Evolutionary conservation across 1,140 invertebrate species (phyloP).

Genomic region (Lysiphlebus fabarum): DNA sequence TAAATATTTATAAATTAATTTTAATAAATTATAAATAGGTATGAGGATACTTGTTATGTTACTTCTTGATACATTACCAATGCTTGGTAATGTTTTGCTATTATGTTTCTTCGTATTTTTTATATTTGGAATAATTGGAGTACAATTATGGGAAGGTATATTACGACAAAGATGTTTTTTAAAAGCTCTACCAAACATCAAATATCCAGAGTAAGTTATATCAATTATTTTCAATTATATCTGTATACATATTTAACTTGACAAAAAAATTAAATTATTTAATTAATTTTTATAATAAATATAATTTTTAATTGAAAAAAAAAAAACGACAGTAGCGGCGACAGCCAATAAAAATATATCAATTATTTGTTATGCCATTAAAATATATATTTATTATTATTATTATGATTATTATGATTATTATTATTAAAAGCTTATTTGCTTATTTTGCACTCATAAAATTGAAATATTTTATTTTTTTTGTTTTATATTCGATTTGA

Average conservation of each 20-base stretch:
- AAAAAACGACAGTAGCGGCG: slow-evolving; percentile 10
- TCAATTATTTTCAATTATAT: slow-evolving; percentile 7
- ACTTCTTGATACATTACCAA: slow-evolving; percentile 96
- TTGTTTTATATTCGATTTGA: no score
- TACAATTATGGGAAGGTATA: slow-evolving; percentile 98
- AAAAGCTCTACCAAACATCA: slow-evolving; percentile 63
- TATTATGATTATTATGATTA: no score
- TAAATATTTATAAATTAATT: no score
- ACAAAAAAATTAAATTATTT: slow-evolving; percentile 17
- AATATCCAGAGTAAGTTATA: slow-evolving; percentile 70
- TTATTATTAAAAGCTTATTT: no score
- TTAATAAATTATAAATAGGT: slow-evolving; percentile 61
- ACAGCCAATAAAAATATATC: not conserved
- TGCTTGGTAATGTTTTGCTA: slow-evolving; percentile 97
- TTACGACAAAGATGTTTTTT: slow-evolving; percentile 90
- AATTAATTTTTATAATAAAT: no score
- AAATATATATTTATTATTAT: no score
- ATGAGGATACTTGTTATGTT: slow-evolving; percentile 98
- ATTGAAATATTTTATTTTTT: no score
- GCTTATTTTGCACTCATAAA: no score
- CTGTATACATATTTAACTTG: slow-evolving; percentile 21
- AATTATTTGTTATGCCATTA: not conserved
- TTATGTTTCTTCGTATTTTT: slow-evolving; percentile 99
- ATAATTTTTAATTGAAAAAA: not conserved
- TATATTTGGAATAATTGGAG: slow-evolving; percentile 99